phyloP scores from a whole-genome alignment of 2,113 vertebrate genomes.

The Acrocephalus kingi region DNA sequence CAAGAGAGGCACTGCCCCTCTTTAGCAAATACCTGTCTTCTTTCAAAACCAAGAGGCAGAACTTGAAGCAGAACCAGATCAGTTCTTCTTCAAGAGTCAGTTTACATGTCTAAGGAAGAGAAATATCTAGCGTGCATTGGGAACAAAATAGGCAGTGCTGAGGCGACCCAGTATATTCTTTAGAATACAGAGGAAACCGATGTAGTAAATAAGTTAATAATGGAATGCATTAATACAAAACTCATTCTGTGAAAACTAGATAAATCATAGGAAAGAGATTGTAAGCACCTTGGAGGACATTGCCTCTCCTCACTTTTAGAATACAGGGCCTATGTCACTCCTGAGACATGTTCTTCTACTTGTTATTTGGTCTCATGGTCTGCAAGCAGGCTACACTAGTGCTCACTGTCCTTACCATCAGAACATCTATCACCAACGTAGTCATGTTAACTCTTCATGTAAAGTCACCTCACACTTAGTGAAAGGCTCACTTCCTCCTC shows the following conservation, averaged over 20 bases:
- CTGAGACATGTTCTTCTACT: not conserved
- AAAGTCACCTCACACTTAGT: not conserved
- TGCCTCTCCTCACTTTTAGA: not conserved
- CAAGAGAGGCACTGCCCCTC: too few relatives aligned
- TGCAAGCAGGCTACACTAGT: not conserved
- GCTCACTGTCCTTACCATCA: not conserved
- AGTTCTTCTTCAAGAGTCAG: not conserved
- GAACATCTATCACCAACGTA: not conserved
- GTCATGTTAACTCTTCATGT: not conserved
- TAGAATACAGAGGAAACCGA: not conserved
- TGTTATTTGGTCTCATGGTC: not conserved
- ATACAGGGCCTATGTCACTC: not conserved
- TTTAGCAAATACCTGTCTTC: too few relatives aligned
- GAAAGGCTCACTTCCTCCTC: not conserved
- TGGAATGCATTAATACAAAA: not conserved
- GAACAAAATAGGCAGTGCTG: not conserved
- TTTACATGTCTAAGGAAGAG: not conserved
- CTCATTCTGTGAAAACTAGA: not conserved
- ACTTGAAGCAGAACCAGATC: not conserved
- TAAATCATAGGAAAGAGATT: not conserved
- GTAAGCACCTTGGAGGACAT: not conserved
- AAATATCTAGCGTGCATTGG: not conserved
- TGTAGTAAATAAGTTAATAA: not conserved
- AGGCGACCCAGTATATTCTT: not conserved
- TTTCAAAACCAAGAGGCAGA: not conserved